Base-by-base conservation (phyloP, 2,113 vertebrate species). In the Elgaria multicarinata region DNA sequence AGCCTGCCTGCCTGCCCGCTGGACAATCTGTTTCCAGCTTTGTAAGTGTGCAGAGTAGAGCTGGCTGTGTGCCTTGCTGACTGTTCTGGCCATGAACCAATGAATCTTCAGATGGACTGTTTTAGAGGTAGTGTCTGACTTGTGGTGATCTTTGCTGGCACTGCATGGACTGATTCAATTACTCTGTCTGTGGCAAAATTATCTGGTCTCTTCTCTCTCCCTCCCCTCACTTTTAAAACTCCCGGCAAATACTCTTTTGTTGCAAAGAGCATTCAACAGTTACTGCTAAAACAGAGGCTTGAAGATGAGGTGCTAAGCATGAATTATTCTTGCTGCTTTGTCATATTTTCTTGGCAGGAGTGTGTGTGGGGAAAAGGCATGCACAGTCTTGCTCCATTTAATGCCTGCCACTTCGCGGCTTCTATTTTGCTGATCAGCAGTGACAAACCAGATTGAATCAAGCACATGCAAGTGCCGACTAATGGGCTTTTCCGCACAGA, bases 181-280 rank as follows among this genome's bases (percentile, higher is more conserved):
- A 28, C 46, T 76, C 1, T 79, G 76, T 50, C 75, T 80, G 53
- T 74, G 39, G 90, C 80, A 87, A 55, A 86, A 62, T 53, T 72
- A 28, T 69, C 46, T 58, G 55, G 71, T 13, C 36, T 72, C 42
- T 76, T 22, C 74, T 81, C 36, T 1, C 84, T 67, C 1, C 69
- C 76, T 71, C 33, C 87, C 75, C 91, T 33, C 13, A 33, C 85
- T 91, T 93, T 91, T 87, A 81, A 90, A 89, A 36, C 9, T n/a
- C 36, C 88, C 76, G 71, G 8, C 55, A 67, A 86, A 44, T 66
- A 76, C 84, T 12, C 24, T 69, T 55, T 22, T 90, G 55, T 88
- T 83, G 69, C 71, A n/a, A 0, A 4, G 79, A 39, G 62, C 64
- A 24, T 46, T 22, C 39, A 71, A 10, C 12, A 72, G 76, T 89